Conservation (phyloP, 2,797 vertebrate species). For the Limnodromus scolopaceus region DNA sequence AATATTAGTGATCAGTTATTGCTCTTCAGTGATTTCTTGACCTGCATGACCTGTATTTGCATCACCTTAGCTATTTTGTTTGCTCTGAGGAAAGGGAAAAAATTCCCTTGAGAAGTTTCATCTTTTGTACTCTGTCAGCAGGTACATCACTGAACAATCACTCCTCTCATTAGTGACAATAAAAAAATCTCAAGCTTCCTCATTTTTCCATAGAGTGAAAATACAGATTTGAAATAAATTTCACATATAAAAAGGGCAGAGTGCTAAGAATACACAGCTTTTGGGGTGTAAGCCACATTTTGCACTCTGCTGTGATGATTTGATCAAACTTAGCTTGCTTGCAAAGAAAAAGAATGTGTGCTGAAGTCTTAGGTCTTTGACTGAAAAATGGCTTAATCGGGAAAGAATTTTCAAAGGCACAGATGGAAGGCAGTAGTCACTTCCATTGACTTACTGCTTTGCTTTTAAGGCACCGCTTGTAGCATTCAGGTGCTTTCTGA, state of each 20-base stretch:
- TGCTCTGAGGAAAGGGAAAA: not conserved
- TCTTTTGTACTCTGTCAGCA: not conserved
- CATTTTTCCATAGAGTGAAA: not conserved
- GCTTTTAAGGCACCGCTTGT: not conserved
- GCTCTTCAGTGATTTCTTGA: not conserved
- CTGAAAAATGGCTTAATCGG: not conserved
- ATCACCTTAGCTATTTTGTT: not conserved
- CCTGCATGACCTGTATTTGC: not conserved
- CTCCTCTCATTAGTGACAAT: not conserved
- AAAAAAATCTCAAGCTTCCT: not conserved
- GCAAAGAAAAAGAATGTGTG: not conserved
- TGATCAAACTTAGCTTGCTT: not conserved
- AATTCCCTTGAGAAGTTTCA: rapidly evolving
- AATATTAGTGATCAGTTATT: not conserved
- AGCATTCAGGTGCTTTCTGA: not conserved
- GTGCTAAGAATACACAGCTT: not conserved
- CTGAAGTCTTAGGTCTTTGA: not conserved
- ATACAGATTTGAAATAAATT: not conserved
- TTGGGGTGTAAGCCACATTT: not conserved
- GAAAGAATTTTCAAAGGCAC: not conserved
- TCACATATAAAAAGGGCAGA: not conserved
- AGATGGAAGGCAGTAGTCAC: not conserved
- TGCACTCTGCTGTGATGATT: not conserved
- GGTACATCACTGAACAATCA: not conserved
- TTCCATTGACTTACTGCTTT: not conserved